A percentile compares a stretch with the other conserved stretches of the same genome.
Evolutionary conservation across 2,888 invertebrate genomes (phyloP).

Genomic region (Galeruca laticollis): DNA sequence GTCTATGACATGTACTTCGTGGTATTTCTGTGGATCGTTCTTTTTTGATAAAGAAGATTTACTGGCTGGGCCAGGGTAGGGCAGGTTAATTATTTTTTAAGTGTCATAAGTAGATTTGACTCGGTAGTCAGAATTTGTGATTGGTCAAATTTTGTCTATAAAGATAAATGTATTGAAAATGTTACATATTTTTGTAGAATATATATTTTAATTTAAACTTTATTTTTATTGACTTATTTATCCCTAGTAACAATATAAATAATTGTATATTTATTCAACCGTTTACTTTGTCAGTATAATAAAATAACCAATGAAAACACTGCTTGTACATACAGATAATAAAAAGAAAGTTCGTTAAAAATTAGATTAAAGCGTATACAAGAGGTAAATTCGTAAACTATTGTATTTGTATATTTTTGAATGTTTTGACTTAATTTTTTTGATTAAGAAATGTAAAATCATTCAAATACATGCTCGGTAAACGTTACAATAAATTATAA

Average conservation of each 20-base stretch:
- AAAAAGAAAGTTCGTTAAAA: not conserved
- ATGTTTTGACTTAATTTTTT: conserved; percentile 10
- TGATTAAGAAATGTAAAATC: conserved; percentile 15
- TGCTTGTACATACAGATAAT: conserved; percentile 2
- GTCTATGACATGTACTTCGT: too few relatives aligned
- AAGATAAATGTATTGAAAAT: conserved; percentile 6
- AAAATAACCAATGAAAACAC: not conserved
- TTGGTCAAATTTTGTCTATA: conserved; percentile 5
- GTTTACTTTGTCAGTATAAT: not conserved
- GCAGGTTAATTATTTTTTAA: conserved; percentile 17
- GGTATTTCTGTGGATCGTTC: not conserved
- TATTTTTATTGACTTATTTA: conserved; percentile 11
- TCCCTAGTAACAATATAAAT: not conserved
- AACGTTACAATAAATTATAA: conserved; percentile 13
- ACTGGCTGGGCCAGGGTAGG: conserved; percentile 22
- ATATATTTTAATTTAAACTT: conserved; percentile 10
- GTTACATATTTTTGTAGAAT: conserved; percentile 19
- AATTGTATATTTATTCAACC: conserved; percentile 1
- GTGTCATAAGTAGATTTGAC: conserved; percentile 16
- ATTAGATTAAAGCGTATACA: not conserved
- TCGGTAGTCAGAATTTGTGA: conserved; percentile 1
- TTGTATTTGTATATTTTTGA: conserved; percentile 20
- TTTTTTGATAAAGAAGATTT: conserved; percentile 10
- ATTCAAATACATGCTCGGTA: not conserved
- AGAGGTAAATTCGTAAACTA: not conserved